These are phyloP conservation scores for Archaeoteleia sp. DNA, from an alignment of 2,888 invertebrate genomes.

Conservation along the genomic window DNA sequence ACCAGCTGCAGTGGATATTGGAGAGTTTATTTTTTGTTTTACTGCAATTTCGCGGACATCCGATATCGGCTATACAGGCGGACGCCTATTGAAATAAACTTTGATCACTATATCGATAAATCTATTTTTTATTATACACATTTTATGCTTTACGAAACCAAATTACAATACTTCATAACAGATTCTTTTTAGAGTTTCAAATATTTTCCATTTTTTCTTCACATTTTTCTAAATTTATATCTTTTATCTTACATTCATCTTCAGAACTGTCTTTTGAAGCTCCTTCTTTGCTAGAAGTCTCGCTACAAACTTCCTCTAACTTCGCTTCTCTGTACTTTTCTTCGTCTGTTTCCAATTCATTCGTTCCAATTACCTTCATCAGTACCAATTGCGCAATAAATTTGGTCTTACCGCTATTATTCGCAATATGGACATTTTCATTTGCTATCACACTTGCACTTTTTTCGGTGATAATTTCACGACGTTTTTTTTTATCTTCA, in stretches of 20 bases:
- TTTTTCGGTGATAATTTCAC: constrained; percentile 3
- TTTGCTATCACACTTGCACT: neutral
- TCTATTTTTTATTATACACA: too few species aligned
- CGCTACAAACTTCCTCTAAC: neutral
- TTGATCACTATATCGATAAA: constrained; percentile 37
- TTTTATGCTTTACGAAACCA: too few species aligned
- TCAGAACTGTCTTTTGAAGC: too few species aligned
- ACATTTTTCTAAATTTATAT: constrained; percentile 1
- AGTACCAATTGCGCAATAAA: constrained; percentile 7
- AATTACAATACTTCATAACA: constrained; percentile 31
- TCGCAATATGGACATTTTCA: neutral
- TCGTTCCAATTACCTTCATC: neutral
- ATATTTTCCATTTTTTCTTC: too few species aligned
- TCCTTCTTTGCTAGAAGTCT: neutral
- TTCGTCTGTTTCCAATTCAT: neutral
- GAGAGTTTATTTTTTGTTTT: constrained; percentile 20
- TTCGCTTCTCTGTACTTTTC: too few species aligned
- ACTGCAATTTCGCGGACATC: constrained; percentile 20
- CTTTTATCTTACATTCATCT: neutral
- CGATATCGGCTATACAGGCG: constrained; percentile 32
- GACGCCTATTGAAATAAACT: constrained; percentile 36
- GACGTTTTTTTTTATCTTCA: constrained; percentile 63
- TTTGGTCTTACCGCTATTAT: constrained; percentile 5
- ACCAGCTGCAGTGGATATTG: constrained; percentile 10
- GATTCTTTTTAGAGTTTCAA: too few species aligned